Base-by-base conservation (phyloP, 1,140 invertebrate genomes). In the Geopemphigus sp. region DNA sequence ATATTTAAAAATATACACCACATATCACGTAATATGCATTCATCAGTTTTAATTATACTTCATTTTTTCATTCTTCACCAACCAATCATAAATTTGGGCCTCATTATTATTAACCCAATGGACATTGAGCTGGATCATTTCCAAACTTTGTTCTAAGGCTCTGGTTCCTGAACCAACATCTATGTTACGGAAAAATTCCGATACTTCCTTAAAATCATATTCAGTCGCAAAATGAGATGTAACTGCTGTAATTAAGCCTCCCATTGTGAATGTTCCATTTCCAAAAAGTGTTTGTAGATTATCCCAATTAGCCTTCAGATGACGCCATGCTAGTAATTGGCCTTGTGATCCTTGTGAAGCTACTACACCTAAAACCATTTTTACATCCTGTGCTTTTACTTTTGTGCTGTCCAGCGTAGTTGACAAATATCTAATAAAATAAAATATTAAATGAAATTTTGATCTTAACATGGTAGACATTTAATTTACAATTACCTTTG, bases 41-140 rank as follows among this genome's bases (percentile, higher is more conserved):
- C 50, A 53, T 29, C 50, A 53, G 24, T 72, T 72, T 54, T 54
- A 26, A n/a, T 19, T 54, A 50, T 54, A 12, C 68, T 50, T 56
- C 12, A 39, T 15, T 63, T 78, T 78, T 50, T 68, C 39, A 82
- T 88, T 86, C 50, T 86, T 85, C n/a, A 84, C 84, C 3, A 92
- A 85, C 90, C 90, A 92, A 63, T 87, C 82, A 81, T 88, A 87
- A 45, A 91, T 87, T 54, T 85, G 84, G 3, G 88, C 86, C n/a
- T 90, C 89, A 82, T 92, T 91, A 54, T 89, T 86, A 56, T 88
- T 85, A 1, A 92, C 88, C 92, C 92, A 94, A 80, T 91, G 88
- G n/a, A 93, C 92, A 84, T 93, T 93, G 56, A 92, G 87, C 82
- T 89, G 88, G 80, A 94, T 92, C n/a, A 88, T 91, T 85, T 94